Conservation (phyloP, 2,888 invertebrate species). For the Parapristionchus giblindavisi region DNA sequence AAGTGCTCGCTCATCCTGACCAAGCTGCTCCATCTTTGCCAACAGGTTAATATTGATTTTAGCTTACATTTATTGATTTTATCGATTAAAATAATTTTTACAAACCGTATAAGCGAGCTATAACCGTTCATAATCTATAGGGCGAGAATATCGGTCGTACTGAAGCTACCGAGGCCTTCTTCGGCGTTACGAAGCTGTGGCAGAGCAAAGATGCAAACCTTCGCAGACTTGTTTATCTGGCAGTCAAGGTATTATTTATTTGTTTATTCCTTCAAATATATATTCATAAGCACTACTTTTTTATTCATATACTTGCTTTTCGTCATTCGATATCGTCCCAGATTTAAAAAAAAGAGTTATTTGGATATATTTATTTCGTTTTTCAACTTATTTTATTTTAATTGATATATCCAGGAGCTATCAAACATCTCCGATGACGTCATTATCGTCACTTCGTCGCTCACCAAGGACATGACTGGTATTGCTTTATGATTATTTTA, state of each 20-base stretch:
- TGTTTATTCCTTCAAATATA: too few species aligned
- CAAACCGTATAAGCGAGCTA: too few species aligned
- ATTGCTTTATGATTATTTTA: background rate
- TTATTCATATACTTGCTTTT: background rate
- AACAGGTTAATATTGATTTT: slow-evolving; percentile 77
- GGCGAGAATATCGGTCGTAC: slow-evolving; percentile 83
- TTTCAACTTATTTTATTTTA: background rate
- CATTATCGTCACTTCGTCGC: slow-evolving; percentile 86
- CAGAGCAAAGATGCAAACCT: slow-evolving; percentile 94
- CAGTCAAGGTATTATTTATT: slow-evolving; percentile 31
- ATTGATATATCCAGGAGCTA: slow-evolving; percentile 80
- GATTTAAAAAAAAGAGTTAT: too few species aligned
- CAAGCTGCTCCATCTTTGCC: slow-evolving; percentile 92
- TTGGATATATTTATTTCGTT: too few species aligned
- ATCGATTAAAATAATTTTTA: background rate
- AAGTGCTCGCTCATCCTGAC: slow-evolving; percentile 96
- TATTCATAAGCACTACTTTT: background rate
- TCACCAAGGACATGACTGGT: slow-evolving; percentile 70
- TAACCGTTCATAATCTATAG: slow-evolving; percentile 78
- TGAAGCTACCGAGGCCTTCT: slow-evolving; percentile 98
- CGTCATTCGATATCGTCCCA: background rate
- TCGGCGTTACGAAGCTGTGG: slow-evolving; percentile 98
- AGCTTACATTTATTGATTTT: background rate
- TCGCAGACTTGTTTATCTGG: slow-evolving; percentile 72
- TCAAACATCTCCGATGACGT: slow-evolving; percentile 95